phyloP scores from a whole-genome alignment of 2,888 invertebrate genomes.

The Alloplasta piceator region DNA sequence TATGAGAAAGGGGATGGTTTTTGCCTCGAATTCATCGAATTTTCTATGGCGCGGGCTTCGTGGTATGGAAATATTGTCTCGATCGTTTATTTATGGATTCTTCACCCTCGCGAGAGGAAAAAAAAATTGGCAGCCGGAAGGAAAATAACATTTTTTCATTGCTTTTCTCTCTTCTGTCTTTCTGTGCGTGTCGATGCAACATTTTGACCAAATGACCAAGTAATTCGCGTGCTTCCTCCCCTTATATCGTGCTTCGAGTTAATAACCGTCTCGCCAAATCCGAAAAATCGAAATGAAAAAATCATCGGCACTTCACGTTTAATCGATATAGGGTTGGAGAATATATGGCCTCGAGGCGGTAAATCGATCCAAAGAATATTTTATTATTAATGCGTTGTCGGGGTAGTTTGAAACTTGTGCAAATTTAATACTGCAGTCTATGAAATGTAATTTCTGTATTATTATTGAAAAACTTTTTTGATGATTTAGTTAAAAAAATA shows the following conservation, averaged over 20 bases:
- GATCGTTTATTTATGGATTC: conserved; percentile 52
- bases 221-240: too few species aligned
- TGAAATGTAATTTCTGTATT: too few species aligned
- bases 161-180: background rate
- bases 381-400: too few species aligned
- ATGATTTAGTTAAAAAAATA: too few species aligned
- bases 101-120: conserved; percentile 9
- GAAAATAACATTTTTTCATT: background rate
- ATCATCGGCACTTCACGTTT: background rate
- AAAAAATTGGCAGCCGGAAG: background rate
- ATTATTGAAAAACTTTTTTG: too few species aligned
- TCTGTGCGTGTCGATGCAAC: background rate
- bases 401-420: too few species aligned
- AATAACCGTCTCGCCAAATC: conserved; percentile 17
- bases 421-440: too few species aligned
- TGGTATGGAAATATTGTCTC: conserved; percentile 18
- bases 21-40: conserved; percentile 29
- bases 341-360: too few species aligned
- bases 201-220: too few species aligned
- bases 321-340: too few species aligned
- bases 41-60: conserved; percentile 3
- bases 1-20: background rate
- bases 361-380: too few species aligned
- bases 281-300: conserved; percentile 16
- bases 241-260: too few species aligned